A percentile compares a stretch with the other conserved stretches of the same genome.
Conservation (phyloP, 2,797 vertebrate species). For the Lepilemur septentrionalis region DNA sequence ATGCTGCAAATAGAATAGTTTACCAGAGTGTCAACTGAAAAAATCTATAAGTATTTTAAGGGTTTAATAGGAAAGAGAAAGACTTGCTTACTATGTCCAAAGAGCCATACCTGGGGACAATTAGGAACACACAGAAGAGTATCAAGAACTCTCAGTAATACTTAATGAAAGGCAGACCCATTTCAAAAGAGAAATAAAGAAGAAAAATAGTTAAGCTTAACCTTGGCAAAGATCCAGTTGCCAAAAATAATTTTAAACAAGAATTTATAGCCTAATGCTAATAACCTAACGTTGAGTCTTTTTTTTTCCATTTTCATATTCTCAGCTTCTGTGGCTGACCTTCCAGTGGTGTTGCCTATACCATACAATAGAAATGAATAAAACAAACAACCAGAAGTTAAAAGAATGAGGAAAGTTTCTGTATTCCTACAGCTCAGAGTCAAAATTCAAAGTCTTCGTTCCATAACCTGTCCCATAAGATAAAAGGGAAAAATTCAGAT, state of each 20-base stretch:
- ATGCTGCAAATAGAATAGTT: neutral
- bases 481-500: constrained; percentile 12
- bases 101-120: neutral
- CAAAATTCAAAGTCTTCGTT: constrained; percentile 38
- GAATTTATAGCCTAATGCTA: neutral
- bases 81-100: neutral
- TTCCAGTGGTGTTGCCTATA: neutral
- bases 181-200: neutral
- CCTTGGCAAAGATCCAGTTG: neutral
- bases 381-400: neutral
- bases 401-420: neutral
- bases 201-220: neutral
- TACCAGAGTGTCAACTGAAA: neutral
- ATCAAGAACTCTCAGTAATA: neutral
- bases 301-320: neutral
- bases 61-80: neutral
- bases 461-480: neutral
- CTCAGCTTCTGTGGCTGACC: neutral
- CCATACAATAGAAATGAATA: neutral
- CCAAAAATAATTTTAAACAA: neutral
- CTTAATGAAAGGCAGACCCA: neutral
- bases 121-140: neutral
- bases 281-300: neutral
- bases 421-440: neutral
- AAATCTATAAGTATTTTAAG: constrained; percentile 9